Base-by-base conservation (phyloP, 64 coral and sea anemone genomes). In the Acropora tenuis region DNA sequence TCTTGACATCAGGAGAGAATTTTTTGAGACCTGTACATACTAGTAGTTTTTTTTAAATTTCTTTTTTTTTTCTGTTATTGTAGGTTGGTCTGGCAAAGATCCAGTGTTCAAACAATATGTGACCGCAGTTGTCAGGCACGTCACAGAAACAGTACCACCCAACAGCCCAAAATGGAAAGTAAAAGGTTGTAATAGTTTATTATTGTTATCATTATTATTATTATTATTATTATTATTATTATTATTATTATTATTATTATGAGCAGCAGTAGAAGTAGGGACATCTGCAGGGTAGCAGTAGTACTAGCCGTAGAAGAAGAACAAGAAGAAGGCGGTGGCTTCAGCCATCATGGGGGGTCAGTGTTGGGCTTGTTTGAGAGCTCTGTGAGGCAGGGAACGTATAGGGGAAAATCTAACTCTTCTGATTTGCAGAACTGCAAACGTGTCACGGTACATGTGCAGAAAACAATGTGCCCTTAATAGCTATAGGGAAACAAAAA, bases 81-180 rank as follows among this genome's bases (percentile, higher is more conserved):
- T 3, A 88, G 74, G 69, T 4, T 17, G 76, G n/a, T 13, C 72
- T 30, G 47, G 50, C 74, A 91, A 91, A 41, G 90, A 91, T 67
- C 50, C 47, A 30, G 66, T 91, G 79, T 77, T 91, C 3, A 91
- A 91, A 72, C 18, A 76, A 42, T 91, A 84, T 48, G 82, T 91
- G 6, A 80, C 80, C 16, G 61, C 90, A 61, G 48, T 91, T 46
- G 74, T 91, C 1, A 82, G 73, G 47, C 90, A 91, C 73, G 82
- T 91, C 2, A 91, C 72, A 10, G 82, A 85, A 60, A 83, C 76
- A 15, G 66, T 85, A 1, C 82, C 82, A 17, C 82, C 45, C 2
- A 47, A 72, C 65, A 12, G 43, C 66, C 46, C 82, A 10, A 85
- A 72, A 43, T 60, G 47, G 78, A 72, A 45, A 44, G 4, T 12